These are phyloP conservation scores for Otocyon megalotis DNA, from an alignment of 2,113 vertebrate genomes.

Conservation along the genomic window DNA sequence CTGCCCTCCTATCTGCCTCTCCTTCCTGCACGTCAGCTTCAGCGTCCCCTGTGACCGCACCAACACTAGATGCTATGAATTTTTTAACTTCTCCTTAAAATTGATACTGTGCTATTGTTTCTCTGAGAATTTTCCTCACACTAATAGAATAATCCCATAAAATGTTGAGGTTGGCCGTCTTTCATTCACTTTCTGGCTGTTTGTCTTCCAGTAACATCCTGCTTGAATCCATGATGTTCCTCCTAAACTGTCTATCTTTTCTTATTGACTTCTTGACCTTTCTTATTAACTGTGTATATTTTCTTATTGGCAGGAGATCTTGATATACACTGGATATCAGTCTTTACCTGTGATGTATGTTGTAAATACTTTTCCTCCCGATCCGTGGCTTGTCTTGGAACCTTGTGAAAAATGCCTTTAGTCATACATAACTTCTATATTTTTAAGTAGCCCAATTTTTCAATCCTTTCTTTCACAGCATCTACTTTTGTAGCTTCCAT, in stretches of 20 bases:
- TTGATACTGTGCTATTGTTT: accelerated
- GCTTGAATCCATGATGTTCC: not conserved
- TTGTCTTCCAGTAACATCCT: not conserved
- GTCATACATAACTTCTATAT: not conserved
- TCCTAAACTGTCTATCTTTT: not conserved
- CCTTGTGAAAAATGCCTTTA: not conserved
- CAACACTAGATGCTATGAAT: not conserved
- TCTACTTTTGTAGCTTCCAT: not conserved
- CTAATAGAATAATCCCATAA: too few species aligned
- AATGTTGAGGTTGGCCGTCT: not conserved
- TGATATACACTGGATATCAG: not conserved
- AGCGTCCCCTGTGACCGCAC: not conserved
- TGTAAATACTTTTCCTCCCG: not conserved
- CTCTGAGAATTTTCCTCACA: not conserved
- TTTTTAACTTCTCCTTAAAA: not conserved
- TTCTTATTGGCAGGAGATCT: not conserved
- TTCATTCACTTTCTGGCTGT: not conserved
- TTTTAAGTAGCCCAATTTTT: not conserved
- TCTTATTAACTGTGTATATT: not conserved
- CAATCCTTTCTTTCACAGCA: not conserved
- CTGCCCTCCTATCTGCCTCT: not conserved
- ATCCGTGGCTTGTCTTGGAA: not conserved
- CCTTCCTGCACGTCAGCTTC: not conserved
- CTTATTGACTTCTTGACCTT: not conserved
- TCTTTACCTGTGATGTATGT: not conserved